Evolutionary conservation across 2,797 vertebrate genomes (phyloP).

Genomic region (Girardinus metallicus): DNA sequence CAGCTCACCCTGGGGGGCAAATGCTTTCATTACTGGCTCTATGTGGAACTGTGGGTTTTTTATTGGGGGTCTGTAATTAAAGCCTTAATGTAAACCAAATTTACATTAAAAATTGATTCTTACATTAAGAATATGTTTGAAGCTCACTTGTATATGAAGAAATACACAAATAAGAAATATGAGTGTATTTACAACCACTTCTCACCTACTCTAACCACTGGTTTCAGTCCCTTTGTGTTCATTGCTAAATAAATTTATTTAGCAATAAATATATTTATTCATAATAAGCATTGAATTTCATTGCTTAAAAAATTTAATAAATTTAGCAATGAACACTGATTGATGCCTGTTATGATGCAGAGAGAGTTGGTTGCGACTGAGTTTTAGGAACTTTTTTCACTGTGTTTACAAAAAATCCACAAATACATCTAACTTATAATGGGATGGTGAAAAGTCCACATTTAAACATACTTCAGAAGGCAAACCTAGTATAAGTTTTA

Average conservation of each 20-base stretch:
- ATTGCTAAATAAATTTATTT: neutral
- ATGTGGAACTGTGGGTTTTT: neutral
- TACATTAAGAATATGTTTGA: no score
- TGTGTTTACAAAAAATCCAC: no score
- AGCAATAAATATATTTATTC: no score
- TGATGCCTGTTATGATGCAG: neutral
- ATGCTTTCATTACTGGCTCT: conserved; percentile 13
- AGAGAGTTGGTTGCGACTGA: neutral
- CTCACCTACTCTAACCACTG: neutral
- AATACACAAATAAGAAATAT: neutral
- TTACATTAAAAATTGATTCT: no score
- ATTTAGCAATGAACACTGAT: no score
- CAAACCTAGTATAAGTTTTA: neutral
- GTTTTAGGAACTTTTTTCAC: neutral
- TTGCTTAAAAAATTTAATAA: no score
- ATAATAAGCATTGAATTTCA: no score
- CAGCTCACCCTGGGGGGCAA: neutral
- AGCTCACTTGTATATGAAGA: neutral
- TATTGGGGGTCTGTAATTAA: neutral
- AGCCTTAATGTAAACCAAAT: neutral
- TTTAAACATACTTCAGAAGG: neutral
- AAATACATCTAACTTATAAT: no score
- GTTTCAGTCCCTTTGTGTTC: neutral
- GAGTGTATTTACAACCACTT: neutral
- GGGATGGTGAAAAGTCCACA: neutral